Base-by-base conservation (phyloP, 2,888 invertebrate species). In the Lutraria lutraria region DNA sequence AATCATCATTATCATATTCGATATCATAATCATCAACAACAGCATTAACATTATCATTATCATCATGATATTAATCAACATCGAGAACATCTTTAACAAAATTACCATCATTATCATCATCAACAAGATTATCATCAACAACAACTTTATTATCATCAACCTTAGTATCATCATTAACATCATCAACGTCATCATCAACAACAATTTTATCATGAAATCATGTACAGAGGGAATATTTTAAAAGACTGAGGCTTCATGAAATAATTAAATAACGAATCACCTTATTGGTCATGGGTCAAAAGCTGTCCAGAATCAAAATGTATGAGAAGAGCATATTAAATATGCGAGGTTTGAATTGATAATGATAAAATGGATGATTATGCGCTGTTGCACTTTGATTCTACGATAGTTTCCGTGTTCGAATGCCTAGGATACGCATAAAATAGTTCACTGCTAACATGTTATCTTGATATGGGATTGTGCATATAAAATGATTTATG, bases 401-500 rank as follows among this genome's bases (percentile, higher is more conserved):
- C 10, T 63, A 63, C n/a, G 10, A 63, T 63, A 63, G 19, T 31
- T 76, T 76, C 76, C 76, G 76, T 34, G 15, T 72, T 29, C 72
- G 13, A 13, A 72, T 72, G 72, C 72, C 31, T 72, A 31, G 72
- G 76, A 25, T 68, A n/a, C n/a, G 63, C 60, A 60, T 19, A 60
- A 60, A 60, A 60, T 19, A 8, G 19, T 60, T 15, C 60, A 43
- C 43, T 43, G 43, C 8, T 56, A 68, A 68, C 63, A 68, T 68
- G 25, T 68, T 25, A 68, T 68, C 63, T 68, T 25, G 13, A 2
- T 68, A 25, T 68, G 25, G 21, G 63, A 68, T 21, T 68, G 63
- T 68, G 63, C 63, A 68, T 68, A 68, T 68, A 68, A 68, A 68
- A 68, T n/a, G 25, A n/a, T 68, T 68, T 68, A 68, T 68, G 63